A percentile compares a stretch with the other conserved stretches of the same genome.
These are phyloP conservation scores for Glossophaga mutica DNA, from an alignment of 2,797 vertebrate species.

Conservation along the genomic window DNA sequence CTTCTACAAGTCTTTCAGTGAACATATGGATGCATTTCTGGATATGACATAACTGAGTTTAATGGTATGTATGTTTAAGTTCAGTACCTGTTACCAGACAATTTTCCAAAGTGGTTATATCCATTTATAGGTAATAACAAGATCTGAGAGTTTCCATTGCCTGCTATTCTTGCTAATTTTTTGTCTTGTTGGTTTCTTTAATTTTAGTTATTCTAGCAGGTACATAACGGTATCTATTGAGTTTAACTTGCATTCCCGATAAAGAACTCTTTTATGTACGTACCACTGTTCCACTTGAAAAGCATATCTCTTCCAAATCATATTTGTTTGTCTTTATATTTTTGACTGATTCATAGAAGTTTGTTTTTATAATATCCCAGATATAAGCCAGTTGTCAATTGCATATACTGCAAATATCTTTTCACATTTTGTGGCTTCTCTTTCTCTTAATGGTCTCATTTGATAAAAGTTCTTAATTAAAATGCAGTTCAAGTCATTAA, in stretches of 20 bases:
- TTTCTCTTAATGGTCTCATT: not conserved
- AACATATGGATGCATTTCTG: not conserved
- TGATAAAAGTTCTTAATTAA: not conserved
- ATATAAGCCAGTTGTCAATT: not conserved
- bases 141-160: not conserved
- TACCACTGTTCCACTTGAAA: not conserved
- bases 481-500: not conserved
- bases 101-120: not conserved
- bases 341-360: not conserved
- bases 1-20: not conserved
- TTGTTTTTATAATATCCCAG: not conserved
- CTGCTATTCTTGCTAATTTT: not conserved
- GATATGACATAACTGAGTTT: not conserved
- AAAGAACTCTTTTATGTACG: not conserved
- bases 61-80: not conserved
- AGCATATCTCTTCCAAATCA: not conserved
- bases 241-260: not conserved
- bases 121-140: not conserved
- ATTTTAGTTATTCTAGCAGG: not conserved
- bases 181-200: not conserved
- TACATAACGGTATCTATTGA: not conserved
- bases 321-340: not conserved
- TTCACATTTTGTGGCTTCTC: not conserved
- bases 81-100: not conserved
- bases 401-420: not conserved